These are phyloP conservation scores for Pandemis heparana DNA, from an alignment of 2,888 invertebrate species.

Conservation along the genomic window DNA sequence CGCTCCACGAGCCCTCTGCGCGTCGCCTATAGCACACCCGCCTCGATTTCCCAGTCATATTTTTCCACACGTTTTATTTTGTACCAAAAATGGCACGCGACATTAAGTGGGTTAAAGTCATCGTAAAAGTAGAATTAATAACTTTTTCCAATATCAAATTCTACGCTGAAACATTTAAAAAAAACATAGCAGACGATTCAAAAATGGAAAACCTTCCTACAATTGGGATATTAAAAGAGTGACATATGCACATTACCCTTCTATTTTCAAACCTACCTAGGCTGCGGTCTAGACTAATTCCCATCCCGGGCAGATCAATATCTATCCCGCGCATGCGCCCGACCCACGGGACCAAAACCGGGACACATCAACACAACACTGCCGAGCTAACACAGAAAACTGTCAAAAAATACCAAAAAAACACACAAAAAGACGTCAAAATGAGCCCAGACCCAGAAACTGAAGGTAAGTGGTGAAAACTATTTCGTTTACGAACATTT, in stretches of 20 bases:
- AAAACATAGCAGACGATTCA: no score
- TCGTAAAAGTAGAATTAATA: no score
- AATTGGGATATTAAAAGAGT: no score
- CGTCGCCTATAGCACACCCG: no score
- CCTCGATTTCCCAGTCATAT: no score
- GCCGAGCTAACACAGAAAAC: constrained; percentile 46
- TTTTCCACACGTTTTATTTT: no score
- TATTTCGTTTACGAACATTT: constrained; percentile 1
- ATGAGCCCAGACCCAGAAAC: constrained; percentile 71
- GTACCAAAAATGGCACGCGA: no score
- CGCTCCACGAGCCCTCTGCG: no score
- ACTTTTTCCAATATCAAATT: no score
- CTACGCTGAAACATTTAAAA: no score
- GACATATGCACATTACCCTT: background rate
- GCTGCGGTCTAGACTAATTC: constrained; percentile 44
- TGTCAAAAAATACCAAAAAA: constrained; percentile 17
- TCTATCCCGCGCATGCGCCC: constrained; percentile 62
- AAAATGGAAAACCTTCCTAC: no score
- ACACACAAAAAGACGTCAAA: constrained; percentile 45
- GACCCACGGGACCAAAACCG: constrained; percentile 45
- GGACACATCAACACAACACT: constrained; percentile 58
- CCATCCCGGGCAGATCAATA: constrained; percentile 73
- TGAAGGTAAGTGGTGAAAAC: constrained; percentile 62
- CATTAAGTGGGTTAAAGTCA: no score
- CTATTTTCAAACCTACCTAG: background rate